phyloP scores from a whole-genome alignment of 1,140 invertebrate species.

The Microplitis demolitor region DNA sequence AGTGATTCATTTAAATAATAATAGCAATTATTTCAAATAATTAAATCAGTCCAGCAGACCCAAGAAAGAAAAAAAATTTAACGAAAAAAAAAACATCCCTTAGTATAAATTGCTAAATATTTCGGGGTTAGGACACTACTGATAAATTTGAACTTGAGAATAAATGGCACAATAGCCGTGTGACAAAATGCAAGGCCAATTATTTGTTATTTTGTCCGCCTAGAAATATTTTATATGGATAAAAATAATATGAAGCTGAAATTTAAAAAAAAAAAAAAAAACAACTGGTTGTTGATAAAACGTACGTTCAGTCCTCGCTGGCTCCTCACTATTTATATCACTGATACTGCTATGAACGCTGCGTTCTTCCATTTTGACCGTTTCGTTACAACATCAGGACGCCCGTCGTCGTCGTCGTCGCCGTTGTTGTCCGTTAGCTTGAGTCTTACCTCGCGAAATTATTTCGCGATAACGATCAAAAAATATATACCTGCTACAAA shows the following conservation, averaged over 20 bases:
- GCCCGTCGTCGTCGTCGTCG: slow-evolving; percentile 1
- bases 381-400: slow-evolving; percentile 54
- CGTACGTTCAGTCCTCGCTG: slow-evolving; percentile 54
- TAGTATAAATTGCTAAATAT: neutral
- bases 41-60: too few relatives aligned
- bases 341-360: slow-evolving; percentile 59
- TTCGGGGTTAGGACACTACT: neutral
- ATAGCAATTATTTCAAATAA: neutral
- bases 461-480: neutral
- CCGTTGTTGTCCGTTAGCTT: slow-evolving; percentile 1
- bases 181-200: neutral
- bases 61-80: neutral
- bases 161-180: neutral
- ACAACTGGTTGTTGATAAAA: slow-evolving; percentile 12
- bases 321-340: slow-evolving; percentile 62
- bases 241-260: neutral
- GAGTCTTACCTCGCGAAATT: neutral
- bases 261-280: slow-evolving; percentile 5
- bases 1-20: neutral
- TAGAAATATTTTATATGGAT: neutral
- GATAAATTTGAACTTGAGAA: neutral
- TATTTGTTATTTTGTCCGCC: neutral
- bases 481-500: neutral
- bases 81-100: neutral
- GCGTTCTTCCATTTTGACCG: slow-evolving; percentile 60